Conservation (phyloP, 2,888 invertebrate species). For the Imbricaverruca yamaguchii region DNA sequence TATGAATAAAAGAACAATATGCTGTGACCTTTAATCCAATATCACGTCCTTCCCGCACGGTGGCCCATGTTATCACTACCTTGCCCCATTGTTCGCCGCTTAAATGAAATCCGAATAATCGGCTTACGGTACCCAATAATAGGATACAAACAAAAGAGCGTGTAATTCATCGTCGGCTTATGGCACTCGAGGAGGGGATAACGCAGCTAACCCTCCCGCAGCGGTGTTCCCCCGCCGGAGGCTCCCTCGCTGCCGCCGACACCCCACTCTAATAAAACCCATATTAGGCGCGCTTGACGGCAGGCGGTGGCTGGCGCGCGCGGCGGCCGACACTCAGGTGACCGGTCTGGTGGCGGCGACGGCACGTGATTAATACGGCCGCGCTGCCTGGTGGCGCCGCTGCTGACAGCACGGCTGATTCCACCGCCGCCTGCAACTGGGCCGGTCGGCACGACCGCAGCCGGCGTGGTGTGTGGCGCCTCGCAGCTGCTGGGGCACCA, state of each 20-base stretch:
- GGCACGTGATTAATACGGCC: not conserved
- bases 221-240: no score
- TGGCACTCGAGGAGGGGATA: conserved; percentile 11
- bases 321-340: not conserved
- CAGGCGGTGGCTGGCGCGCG: not conserved
- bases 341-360: not conserved
- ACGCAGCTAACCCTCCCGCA: not conserved
- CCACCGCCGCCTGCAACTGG: no score
- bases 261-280: not conserved
- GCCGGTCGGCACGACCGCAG: no score
- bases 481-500: no score
- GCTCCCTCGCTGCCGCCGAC: no score
- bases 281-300: not conserved
- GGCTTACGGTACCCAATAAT: conserved; percentile 10
- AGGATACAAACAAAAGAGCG: conserved; percentile 18
- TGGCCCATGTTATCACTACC: not conserved
- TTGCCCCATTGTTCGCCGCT: not conserved
- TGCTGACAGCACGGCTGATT: no score
- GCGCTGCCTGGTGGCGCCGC: not conserved
- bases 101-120: conserved; percentile 21
- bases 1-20: conserved; percentile 10
- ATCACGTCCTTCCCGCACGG: not conserved
- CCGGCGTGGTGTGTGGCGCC: no score
- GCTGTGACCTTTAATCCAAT: conserved; percentile 10
- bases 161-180: conserved; percentile 19